These are phyloP conservation scores for Vipera ursinii DNA, from an alignment of 2,797 vertebrate genomes.

Conservation along the genomic window DNA sequence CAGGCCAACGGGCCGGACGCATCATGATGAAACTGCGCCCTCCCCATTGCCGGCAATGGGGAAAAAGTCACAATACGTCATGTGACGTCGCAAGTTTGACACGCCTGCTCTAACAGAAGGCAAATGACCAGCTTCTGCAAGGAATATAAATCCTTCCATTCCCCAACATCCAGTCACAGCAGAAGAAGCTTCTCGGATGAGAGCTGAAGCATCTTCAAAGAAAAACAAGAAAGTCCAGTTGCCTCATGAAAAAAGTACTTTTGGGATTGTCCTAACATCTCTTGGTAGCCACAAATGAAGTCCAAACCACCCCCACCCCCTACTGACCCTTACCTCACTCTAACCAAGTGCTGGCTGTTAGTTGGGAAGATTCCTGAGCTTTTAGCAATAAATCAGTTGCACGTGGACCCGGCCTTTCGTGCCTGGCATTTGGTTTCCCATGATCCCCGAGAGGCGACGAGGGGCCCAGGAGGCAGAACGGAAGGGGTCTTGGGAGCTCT, in stretches of 20 bases:
- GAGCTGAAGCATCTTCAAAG: not conserved
- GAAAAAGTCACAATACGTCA: too few relatives aligned
- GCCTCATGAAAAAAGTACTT: not conserved
- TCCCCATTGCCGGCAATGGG: too few relatives aligned
- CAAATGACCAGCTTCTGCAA: not conserved
- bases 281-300: not conserved
- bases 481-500: not conserved
- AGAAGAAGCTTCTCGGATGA: not conserved
- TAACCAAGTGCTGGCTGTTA: not conserved
- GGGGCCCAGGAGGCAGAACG: not conserved
- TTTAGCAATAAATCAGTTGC: not conserved
- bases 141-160: not conserved
- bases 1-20: too few relatives aligned
- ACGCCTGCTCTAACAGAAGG: not conserved
- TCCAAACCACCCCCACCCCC: not conserved
- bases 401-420: not conserved
- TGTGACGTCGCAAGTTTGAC: too few relatives aligned
- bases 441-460: not conserved
- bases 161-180: not conserved
- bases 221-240: not conserved
- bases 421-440: not conserved
- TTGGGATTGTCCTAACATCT: not conserved
- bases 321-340: not conserved
- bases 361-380: not conserved
- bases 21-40: too few relatives aligned